Base-by-base conservation (phyloP, 2,113 vertebrate genomes). In the Athene noctua region DNA sequence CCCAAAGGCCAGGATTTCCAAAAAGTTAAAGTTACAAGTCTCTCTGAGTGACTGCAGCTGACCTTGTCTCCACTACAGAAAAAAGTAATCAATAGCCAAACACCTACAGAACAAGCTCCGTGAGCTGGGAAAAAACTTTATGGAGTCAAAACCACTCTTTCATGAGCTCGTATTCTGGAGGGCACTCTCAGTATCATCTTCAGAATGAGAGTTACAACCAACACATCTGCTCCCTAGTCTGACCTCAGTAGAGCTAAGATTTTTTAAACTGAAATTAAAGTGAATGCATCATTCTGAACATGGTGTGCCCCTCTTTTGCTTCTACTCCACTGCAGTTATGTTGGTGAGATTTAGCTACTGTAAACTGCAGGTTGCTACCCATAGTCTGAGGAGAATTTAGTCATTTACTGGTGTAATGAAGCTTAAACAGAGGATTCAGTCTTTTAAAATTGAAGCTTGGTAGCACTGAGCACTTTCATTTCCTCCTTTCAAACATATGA, bases 361-460 rank as follows among this genome's bases (percentile, higher is more conserved):
- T 57, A 87, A 75, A 11, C 26, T 75, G 20, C 57, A 72, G 68
- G 86, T 84, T 85, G 40, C n/a, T 78, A 83, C 51, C 58, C 16
- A 19, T 42, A 80, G 47, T 78, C 73, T 65, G 82, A 81, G 65
- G 40, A 51, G 47, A 88, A 57, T 91, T 96, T 80, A 85, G 65
- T 71, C 22, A 46, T 87, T 92, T 95, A n/a, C 40, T 67, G 36
- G 30, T 55, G 11, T 84, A 91, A 95, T 71, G 55, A 65, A 81
- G 59, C 86, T 96, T 72, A 70, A 94, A 93, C 18, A 62, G 58
- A 93, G 40, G 25, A 81, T 63, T 88, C 59, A 65, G 63, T 36
- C 80, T 93, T 71, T 74, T 67, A 42, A 83, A 80, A 44, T 38
- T 93, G 47, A 85, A 88, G 67, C 51, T 86, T 63, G 73, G 49